phyloP scores from a whole-genome alignment of 2,888 invertebrate species.

The Cataglyphis livida region DNA sequence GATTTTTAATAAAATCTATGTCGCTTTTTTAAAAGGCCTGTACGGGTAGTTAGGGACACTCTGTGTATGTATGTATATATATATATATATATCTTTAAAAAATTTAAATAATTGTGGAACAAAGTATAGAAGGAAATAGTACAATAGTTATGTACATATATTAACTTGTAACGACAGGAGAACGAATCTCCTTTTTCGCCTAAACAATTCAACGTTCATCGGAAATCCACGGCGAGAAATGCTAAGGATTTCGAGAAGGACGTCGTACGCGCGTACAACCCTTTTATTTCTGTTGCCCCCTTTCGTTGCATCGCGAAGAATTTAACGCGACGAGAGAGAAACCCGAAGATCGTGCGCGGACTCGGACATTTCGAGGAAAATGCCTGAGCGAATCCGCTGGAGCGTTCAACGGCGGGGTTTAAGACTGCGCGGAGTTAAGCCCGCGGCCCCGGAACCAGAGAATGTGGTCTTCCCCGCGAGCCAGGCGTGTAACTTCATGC shows the following conservation, averaged over 20 bases:
- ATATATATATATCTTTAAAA: too few relatives aligned
- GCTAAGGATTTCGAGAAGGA: conserved; percentile 12
- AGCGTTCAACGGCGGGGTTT: conserved; percentile 49
- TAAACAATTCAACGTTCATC: conserved; percentile 32
- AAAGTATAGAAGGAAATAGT: too few relatives aligned
- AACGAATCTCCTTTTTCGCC: background rate
- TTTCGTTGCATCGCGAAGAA: conserved; percentile 45
- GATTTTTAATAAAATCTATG: too few relatives aligned
- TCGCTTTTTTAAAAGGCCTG: too few relatives aligned
- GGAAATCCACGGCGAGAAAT: background rate
- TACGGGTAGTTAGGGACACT: too few relatives aligned
- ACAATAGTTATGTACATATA: too few relatives aligned
- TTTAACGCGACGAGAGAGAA: conserved; percentile 44
- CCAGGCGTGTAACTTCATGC: conserved; percentile 71
- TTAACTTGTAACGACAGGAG: background rate
- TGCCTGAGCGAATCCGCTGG: conserved; percentile 32
- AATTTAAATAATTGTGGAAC: too few relatives aligned
- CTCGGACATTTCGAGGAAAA: conserved; percentile 37
- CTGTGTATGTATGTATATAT: too few relatives aligned
- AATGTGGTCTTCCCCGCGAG: conserved; percentile 66
- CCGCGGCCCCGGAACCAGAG: conserved; percentile 60
- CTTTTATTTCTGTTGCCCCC: conserved; percentile 27
- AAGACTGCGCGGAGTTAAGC: conserved; percentile 62
- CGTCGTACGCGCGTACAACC: background rate
- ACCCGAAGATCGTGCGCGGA: conserved; percentile 14